A percentile compares a stretch with the other conserved stretches of the same genome.
phyloP scores from a whole-genome alignment of 2,888 invertebrate genomes.

The Eueremaeus valkanovi region DNA sequence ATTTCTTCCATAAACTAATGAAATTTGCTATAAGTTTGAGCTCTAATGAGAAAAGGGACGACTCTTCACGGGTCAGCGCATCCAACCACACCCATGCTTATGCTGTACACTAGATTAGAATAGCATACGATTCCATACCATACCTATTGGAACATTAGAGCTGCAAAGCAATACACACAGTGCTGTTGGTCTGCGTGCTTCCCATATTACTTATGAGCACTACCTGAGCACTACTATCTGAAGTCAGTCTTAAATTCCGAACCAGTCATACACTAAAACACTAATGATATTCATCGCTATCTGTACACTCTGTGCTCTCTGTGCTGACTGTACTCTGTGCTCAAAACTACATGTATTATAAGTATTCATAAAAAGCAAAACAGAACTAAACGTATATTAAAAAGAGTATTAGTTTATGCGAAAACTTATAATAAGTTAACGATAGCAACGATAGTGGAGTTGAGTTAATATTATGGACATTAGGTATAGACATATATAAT shows the following conservation, averaged over 20 bases:
- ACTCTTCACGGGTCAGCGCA: conserved; percentile 14
- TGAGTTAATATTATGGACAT: not conserved
- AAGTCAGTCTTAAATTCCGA: not conserved
- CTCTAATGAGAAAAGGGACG: conserved; percentile 11
- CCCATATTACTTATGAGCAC: conserved; percentile 11
- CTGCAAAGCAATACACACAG: too few species aligned
- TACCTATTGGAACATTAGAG: too few species aligned
- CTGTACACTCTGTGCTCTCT: not conserved
- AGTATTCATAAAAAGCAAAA: not conserved
- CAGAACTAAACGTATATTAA: not conserved
- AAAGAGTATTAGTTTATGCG: not conserved
- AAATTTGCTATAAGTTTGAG: not conserved
- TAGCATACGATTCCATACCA: too few species aligned
- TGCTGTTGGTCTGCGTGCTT: conserved; percentile 11
- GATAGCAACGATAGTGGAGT: not conserved
- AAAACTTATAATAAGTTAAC: not conserved
- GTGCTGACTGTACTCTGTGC: not conserved
- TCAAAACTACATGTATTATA: not conserved
- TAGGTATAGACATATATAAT: conserved; percentile 5
- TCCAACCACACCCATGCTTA: conserved; percentile 14
- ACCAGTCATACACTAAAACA: not conserved
- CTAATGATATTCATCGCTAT: not conserved
- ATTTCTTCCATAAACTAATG: conserved; percentile 16
- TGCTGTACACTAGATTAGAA: too few species aligned
- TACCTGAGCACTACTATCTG: not conserved